These are phyloP conservation scores for Hirudinaria manillensis DNA, from an alignment of 2,888 invertebrate genomes.

Conservation along the genomic window DNA sequence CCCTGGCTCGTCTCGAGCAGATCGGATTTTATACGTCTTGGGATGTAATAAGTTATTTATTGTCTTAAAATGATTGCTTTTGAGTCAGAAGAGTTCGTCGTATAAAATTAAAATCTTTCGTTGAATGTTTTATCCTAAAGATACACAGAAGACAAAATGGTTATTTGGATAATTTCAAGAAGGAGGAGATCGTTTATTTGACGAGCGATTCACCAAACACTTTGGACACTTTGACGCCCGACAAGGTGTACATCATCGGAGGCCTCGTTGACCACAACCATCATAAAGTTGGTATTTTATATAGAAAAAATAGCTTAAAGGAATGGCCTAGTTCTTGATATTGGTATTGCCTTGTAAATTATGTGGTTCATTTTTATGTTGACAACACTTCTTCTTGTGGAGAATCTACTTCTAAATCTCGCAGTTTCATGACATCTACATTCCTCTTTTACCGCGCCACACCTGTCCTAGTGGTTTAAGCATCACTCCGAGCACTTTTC, in stretches of 20 bases:
- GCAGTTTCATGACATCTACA: too few relatives aligned
- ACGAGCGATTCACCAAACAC: slow-evolving; percentile 88
- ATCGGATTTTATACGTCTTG: slow-evolving; percentile 84
- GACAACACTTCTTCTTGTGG: too few relatives aligned
- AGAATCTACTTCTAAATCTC: too few relatives aligned
- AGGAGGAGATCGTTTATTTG: slow-evolving; percentile 77
- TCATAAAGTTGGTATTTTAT: slow-evolving; percentile 61
- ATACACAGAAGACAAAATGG: slow-evolving; percentile 12
- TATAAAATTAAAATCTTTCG: too few relatives aligned
- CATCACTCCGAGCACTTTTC: too few relatives aligned
- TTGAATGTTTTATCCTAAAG: slow-evolving; percentile 18
- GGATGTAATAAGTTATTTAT: slow-evolving; percentile 66
- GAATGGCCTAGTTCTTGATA: neutral
- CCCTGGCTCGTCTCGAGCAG: slow-evolving; percentile 68
- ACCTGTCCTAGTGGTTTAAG: too few relatives aligned
- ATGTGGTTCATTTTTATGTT: neutral
- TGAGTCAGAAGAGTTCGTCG: too few relatives aligned
- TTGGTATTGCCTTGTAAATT: neutral
- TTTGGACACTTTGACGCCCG: slow-evolving; percentile 64
- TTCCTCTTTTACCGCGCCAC: too few relatives aligned
- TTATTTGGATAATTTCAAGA: slow-evolving; percentile 62
- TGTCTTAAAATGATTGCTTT: neutral
- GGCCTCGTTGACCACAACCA: slow-evolving; percentile 95
- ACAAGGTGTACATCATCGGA: slow-evolving; percentile 85
- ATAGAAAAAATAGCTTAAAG: neutral